Conservation (phyloP, 2,888 invertebrate genomes). For the Tholera decimalis region DNA sequence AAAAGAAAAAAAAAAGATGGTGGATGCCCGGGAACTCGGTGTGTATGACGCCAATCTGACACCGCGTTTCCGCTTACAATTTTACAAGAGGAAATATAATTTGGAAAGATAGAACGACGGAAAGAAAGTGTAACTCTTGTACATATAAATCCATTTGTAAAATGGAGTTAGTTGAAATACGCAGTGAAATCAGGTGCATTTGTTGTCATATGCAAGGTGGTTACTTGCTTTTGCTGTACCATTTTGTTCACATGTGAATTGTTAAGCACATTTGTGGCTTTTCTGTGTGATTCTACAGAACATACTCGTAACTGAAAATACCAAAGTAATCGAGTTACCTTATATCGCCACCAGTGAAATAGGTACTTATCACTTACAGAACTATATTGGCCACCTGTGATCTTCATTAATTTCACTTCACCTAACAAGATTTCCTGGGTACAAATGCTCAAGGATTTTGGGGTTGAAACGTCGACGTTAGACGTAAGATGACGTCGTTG, state of each 20-base stretch:
- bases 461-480: no score
- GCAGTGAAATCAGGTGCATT: conserved; percentile 9
- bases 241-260: conserved; percentile 1
- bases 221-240: not conserved
- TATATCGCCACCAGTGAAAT: no score
- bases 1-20: conserved; percentile 28
- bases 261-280: not conserved
- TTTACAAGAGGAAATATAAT: conserved; percentile 24
- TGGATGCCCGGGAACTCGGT: conserved; percentile 26
- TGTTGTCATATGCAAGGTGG: conserved; percentile 7
- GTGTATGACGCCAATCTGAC: conserved; percentile 43
- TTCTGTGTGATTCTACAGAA: not conserved
- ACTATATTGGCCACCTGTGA: no score
- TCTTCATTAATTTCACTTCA: no score
- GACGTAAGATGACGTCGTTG: no score
- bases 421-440: no score
- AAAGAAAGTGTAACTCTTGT: not conserved
- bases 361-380: no score
- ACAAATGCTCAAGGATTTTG: no score
- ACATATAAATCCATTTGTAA: conserved; percentile 3
- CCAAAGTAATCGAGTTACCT: no score
- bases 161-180: not conserved
- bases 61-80: conserved; percentile 21
- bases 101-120: conserved; percentile 12
- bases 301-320: not conserved